Conservation (phyloP, 2,888 invertebrate species). For the Diaprepes abbreviatus region DNA sequence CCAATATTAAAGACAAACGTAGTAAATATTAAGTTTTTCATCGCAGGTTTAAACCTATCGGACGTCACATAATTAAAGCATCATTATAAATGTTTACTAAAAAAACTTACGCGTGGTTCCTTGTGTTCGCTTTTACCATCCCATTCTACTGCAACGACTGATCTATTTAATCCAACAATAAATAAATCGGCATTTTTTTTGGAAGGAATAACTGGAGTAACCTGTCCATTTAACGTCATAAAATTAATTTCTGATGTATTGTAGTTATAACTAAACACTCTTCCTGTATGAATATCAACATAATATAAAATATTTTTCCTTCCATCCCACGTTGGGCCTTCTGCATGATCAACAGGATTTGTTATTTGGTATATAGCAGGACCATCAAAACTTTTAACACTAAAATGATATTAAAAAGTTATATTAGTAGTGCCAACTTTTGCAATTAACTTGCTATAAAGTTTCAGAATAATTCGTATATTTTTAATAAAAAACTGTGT, state of each 20-base stretch:
- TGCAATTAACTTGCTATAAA: too few relatives aligned
- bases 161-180: constrained; percentile 47
- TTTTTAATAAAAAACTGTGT: too few relatives aligned
- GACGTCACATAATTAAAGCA: too few relatives aligned
- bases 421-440: not conserved
- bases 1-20: too few relatives aligned
- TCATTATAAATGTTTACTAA: too few relatives aligned
- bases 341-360: constrained; percentile 50
- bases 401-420: not conserved
- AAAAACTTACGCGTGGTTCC: constrained; percentile 22
- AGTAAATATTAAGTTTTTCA: too few relatives aligned
- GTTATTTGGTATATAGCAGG: constrained; percentile 47
- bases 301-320: constrained; percentile 50
- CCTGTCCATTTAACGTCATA: constrained; percentile 48
- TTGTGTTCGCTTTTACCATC: constrained; percentile 59
- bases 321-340: constrained; percentile 53
- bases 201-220: constrained; percentile 49
- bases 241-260: constrained; percentile 33
- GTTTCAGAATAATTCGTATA: too few relatives aligned
- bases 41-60: too few relatives aligned
- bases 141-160: constrained; percentile 69
- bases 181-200: constrained; percentile 44
- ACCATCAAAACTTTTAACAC: constrained; percentile 12
- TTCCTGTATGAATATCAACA: constrained; percentile 51
- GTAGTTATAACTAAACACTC: constrained; percentile 50